phyloP scores from a whole-genome alignment of 2,113 vertebrate genomes.

The Pteropus alecto region DNA sequence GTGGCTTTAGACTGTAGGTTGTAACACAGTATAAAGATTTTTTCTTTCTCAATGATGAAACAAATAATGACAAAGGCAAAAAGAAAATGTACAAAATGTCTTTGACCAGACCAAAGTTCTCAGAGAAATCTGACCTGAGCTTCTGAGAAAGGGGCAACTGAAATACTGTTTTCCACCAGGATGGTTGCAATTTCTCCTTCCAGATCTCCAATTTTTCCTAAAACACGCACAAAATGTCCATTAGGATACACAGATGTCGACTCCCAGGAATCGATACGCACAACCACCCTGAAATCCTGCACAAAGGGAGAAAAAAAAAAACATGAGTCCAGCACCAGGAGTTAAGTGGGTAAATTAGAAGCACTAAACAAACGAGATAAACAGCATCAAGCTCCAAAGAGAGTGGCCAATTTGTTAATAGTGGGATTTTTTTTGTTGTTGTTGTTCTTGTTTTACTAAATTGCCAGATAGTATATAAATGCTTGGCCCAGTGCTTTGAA shows the following conservation, averaged over 20 bases:
- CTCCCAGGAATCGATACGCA: conserved; percentile 96
- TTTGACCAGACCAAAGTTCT: not conserved
- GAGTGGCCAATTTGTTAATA: not conserved
- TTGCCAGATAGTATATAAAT: not conserved
- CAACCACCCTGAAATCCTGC: conserved; percentile 93
- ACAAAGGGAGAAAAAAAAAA: not conserved
- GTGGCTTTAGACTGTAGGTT: not conserved
- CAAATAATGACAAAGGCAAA: not conserved
- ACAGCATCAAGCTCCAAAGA: not conserved
- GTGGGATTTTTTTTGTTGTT: not conserved
- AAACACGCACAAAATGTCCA: conserved; percentile 93
- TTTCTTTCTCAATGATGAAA: conserved; percentile 17
- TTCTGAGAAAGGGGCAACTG: conserved; percentile 92
- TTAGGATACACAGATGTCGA: conserved; percentile 93
- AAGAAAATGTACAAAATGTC: not conserved
- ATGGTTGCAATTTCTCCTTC: conserved; percentile 96
- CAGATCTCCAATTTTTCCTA: conserved; percentile 92
- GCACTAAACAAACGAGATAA: not conserved
- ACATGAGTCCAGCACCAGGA: not conserved
- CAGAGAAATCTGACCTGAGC: conserved; percentile 88
- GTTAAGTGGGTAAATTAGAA: not conserved
- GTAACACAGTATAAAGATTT: not conserved
- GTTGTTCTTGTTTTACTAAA: not conserved
- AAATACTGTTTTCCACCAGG: conserved; percentile 94
- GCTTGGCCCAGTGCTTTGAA: not conserved